Conservation (phyloP, 2,113 vertebrate species). For the Emberiza fucata region DNA sequence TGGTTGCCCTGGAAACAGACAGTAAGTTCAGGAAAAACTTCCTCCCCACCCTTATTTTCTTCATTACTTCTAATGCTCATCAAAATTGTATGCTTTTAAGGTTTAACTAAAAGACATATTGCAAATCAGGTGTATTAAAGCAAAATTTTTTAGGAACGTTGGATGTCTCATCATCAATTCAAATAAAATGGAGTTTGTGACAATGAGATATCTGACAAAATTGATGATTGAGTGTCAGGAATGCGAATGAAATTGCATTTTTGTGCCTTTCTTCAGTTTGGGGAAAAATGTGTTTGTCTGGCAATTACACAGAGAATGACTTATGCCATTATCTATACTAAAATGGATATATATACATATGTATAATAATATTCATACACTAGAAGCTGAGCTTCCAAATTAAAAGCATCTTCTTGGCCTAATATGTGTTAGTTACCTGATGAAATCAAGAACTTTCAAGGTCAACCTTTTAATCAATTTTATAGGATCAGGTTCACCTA, state of each 20-base stretch:
- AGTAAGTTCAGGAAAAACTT: constrained; percentile 25
- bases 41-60: neutral
- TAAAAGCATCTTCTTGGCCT: neutral
- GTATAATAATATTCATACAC: neutral
- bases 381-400: neutral
- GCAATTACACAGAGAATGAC: neutral
- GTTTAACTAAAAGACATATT: neutral
- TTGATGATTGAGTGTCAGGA: neutral
- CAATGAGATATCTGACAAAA: neutral
- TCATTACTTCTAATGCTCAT: neutral
- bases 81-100: neutral
- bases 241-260: neutral
- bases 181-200: neutral
- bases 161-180: neutral
- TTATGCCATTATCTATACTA: neutral
- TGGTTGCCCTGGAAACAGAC: constrained; percentile 39
- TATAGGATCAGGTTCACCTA: neutral
- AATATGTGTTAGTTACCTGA: neutral
- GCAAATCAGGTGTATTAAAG: neutral
- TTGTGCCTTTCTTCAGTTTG: neutral
- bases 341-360: neutral
- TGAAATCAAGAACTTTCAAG: neutral
- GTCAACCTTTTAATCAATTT: neutral
- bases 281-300: neutral
- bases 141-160: neutral